Percentiles rank a stretch among this genome's conserved stretches.
phyloP scores from a whole-genome alignment of 2,888 invertebrate species.

The Conchocele bisecta region DNA sequence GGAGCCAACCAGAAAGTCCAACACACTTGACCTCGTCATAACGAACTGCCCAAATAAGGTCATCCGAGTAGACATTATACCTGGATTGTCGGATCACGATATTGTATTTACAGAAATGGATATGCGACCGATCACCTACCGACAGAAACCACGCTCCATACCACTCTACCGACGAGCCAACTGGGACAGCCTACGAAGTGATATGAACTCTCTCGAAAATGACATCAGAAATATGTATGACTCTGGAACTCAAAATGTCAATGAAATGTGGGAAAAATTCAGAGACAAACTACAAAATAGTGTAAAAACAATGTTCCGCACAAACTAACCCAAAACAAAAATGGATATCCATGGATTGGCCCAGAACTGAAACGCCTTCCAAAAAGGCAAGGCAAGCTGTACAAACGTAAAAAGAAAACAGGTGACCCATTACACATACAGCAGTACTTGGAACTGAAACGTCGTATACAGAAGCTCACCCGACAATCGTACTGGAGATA shows the following conservation, averaged over 20 bases:
- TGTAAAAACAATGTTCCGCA: slow-evolving; percentile 18
- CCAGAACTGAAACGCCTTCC: slow-evolving; percentile 23
- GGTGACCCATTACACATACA: not conserved
- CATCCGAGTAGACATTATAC: slow-evolving; percentile 17
- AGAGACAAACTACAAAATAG: slow-evolving; percentile 1
- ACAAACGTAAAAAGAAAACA: slow-evolving; percentile 28
- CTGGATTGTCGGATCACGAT: slow-evolving; percentile 53
- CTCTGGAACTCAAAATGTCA: not conserved
- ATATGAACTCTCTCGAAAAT: slow-evolving; percentile 24
- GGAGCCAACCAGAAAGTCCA: slow-evolving; percentile 39
- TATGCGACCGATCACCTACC: not conserved
- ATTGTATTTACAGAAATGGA: slow-evolving; percentile 24
- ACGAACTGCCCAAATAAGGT: slow-evolving; percentile 45
- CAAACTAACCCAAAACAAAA: slow-evolving; percentile 23
- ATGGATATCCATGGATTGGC: slow-evolving; percentile 36
- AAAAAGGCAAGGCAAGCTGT: slow-evolving; percentile 15
- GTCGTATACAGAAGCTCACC: not conserved
- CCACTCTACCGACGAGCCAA: slow-evolving; percentile 48
- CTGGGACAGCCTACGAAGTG: slow-evolving; percentile 31
- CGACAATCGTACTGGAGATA: slow-evolving; percentile 33
- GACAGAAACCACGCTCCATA: slow-evolving; percentile 21
- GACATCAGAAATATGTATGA: slow-evolving; percentile 8
- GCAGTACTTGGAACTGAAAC: slow-evolving; percentile 15
- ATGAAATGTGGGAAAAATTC: slow-evolving; percentile 18
- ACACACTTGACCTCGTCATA: slow-evolving; percentile 47